Evolutionary conservation across 2,888 invertebrate species (phyloP).

Genomic region (Agelastica alni): DNA sequence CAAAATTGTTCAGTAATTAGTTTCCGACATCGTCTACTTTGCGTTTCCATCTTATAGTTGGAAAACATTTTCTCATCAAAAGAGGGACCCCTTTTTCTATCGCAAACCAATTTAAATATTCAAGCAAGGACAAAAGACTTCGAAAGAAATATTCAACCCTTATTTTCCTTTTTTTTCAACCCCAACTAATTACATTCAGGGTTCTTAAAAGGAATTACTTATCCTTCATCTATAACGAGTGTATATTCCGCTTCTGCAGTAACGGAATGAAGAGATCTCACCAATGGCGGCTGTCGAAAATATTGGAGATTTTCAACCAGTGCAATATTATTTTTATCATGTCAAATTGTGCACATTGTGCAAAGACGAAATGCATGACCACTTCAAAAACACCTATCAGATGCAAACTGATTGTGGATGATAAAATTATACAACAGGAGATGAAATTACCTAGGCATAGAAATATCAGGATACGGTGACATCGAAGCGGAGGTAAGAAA

Average conservation of each 20-base stretch:
- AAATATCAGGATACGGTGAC: too few species aligned
- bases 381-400: too few species aligned
- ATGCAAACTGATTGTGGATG: too few species aligned
- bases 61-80: conserved; percentile 21
- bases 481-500: too few species aligned
- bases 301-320: too few species aligned
- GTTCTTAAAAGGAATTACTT: conserved; percentile 72
- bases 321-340: too few species aligned
- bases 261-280: conserved; percentile 16
- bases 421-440: too few species aligned
- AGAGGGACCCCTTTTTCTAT: conserved; percentile 15
- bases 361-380: too few species aligned
- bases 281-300: conserved; percentile 9
- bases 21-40: conserved; percentile 9
- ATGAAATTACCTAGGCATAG: too few species aligned
- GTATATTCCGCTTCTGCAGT: conserved; percentile 31
- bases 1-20: conserved; percentile 12
- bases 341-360: too few species aligned
- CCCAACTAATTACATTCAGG: conserved; percentile 72
- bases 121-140: conserved; percentile 31
- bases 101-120: conserved; percentile 27
- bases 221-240: conserved; percentile 58
- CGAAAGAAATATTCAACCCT: conserved; percentile 60
- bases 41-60: conserved; percentile 9
- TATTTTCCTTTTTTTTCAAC: conserved; percentile 56